Conservation (phyloP, 2,888 invertebrate genomes). For the Stenurella melanura region DNA sequence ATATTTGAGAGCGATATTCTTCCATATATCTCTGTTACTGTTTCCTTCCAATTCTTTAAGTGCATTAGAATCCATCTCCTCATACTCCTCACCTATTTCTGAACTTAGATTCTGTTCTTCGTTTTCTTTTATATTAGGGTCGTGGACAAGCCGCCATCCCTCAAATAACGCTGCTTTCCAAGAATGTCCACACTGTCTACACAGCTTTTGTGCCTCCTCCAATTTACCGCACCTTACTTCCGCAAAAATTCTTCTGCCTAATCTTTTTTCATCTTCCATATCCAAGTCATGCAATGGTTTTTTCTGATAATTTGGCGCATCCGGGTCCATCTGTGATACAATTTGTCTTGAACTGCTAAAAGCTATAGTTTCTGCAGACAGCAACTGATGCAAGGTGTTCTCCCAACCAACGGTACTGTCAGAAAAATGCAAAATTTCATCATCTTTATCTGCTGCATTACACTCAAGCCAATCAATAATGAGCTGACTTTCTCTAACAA, state of each 20-base stretch:
- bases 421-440: conserved; percentile 82
- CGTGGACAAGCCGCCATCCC: conserved; percentile 92
- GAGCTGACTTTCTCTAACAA: conserved; percentile 83
- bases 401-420: conserved; percentile 93
- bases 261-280: conserved; percentile 83
- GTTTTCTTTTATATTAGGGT: conserved; percentile 83
- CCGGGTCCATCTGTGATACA: conserved; percentile 86
- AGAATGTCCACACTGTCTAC: conserved; percentile 90
- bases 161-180: conserved; percentile 94
- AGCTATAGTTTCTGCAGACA: conserved; percentile 75
- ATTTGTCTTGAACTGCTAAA: conserved; percentile 77
- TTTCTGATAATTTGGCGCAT: conserved; percentile 88
- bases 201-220: conserved; percentile 88
- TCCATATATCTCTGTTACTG: conserved; percentile 87
- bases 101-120: conserved; percentile 67
- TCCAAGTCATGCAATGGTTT: conserved; percentile 90
- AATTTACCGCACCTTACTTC: conserved; percentile 91
- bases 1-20: conserved; percentile 81
- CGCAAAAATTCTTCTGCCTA: conserved; percentile 80
- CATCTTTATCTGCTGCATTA: conserved; percentile 79
- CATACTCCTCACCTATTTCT: conserved; percentile 62
- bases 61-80: conserved; percentile 56
- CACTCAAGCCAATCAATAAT: conserved; percentile 95
- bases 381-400: conserved; percentile 88
- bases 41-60: conserved; percentile 83